Percentiles rank a stretch among this genome's conserved stretches.
Conservation (phyloP, 2,113 vertebrate species). For the Rhineura floridana region DNA sequence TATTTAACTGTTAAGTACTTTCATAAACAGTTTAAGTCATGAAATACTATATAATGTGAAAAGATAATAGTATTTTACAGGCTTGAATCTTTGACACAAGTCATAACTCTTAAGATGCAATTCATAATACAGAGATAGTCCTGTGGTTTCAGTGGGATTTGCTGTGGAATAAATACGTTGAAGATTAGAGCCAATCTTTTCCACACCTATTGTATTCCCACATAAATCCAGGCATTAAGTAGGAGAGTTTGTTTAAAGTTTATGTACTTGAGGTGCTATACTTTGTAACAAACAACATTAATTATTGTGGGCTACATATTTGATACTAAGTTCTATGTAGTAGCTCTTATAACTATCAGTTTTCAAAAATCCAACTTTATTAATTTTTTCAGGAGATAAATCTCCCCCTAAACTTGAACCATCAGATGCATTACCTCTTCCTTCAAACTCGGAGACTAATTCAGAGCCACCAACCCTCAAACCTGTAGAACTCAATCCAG, state of each 20-base stretch:
- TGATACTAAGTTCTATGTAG: constrained; percentile 81
- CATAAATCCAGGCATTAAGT: constrained; percentile 70
- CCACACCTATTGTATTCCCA: constrained; percentile 51
- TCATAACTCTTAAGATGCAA: not conserved
- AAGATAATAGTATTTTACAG: constrained; percentile 51
- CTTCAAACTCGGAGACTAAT: constrained; percentile 88
- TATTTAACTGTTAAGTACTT: not conserved
- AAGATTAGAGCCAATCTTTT: constrained; percentile 42
- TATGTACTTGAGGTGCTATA: constrained; percentile 71
- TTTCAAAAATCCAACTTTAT: constrained; percentile 86
- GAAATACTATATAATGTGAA: constrained; percentile 62
- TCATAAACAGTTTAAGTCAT: constrained; percentile 48
- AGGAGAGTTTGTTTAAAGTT: constrained; percentile 67
- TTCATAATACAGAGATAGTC: not conserved
- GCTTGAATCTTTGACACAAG: constrained; percentile 58
- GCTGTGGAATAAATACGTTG: not conserved
- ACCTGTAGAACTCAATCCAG: constrained; percentile 87
- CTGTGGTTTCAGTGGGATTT: not conserved
- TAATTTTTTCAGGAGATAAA: constrained; percentile 95
- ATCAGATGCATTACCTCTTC: constrained; percentile 91
- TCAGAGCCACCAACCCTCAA: constrained; percentile 96
- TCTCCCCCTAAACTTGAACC: constrained; percentile 98
- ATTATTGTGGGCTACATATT: constrained; percentile 80
- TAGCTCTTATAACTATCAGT: constrained; percentile 78
- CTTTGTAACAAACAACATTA: constrained; percentile 75